Conservation (phyloP, 1,140 invertebrate genomes). For the Drosophila serrata region DNA sequence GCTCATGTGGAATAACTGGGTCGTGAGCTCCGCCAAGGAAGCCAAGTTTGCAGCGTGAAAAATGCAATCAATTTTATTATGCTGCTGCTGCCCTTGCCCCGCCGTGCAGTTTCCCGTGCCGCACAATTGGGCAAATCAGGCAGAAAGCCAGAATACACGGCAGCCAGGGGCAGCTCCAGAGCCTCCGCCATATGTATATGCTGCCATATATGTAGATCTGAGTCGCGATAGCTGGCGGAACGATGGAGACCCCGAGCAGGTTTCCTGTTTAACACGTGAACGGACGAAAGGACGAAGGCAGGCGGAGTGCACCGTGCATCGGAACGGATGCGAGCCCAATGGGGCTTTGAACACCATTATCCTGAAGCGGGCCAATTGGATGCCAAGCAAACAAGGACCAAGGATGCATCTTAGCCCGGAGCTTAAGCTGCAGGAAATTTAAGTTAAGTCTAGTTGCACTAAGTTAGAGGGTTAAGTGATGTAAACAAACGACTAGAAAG, state of each 20-base stretch:
- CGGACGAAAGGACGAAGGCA: neutral
- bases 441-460: slow-evolving; percentile 8
- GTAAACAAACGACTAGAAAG: neutral
- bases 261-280: slow-evolving; percentile 56
- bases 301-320: slow-evolving; percentile 5
- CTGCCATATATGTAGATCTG: slow-evolving; percentile 22
- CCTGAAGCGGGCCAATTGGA: slow-evolving; percentile 39
- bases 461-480: slow-evolving; percentile 5
- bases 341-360: slow-evolving; percentile 41
- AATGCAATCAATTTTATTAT: slow-evolving; percentile 65
- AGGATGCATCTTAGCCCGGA: slow-evolving; percentile 12
- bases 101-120: slow-evolving; percentile 19
- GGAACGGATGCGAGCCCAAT: slow-evolving; percentile 20
- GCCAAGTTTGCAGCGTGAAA: slow-evolving; percentile 53
- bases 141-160: slow-evolving; percentile 48
- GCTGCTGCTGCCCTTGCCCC: slow-evolving; percentile 13
- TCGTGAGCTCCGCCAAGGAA: slow-evolving; percentile 45
- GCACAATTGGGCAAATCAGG: slow-evolving; percentile 63
- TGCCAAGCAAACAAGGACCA: slow-evolving; percentile 10
- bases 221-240: slow-evolving; percentile 32
- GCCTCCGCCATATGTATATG: slow-evolving; percentile 4
- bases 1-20: slow-evolving; percentile 61
- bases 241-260: slow-evolving; percentile 28
- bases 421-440: slow-evolving; percentile 13
- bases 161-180: slow-evolving; percentile 8